Evolutionary conservation across 2,113 vertebrate genomes (phyloP), one percentile per base, ranked within the genome.

Genomic region (Oncorhynchus tshawytscha): DNA sequence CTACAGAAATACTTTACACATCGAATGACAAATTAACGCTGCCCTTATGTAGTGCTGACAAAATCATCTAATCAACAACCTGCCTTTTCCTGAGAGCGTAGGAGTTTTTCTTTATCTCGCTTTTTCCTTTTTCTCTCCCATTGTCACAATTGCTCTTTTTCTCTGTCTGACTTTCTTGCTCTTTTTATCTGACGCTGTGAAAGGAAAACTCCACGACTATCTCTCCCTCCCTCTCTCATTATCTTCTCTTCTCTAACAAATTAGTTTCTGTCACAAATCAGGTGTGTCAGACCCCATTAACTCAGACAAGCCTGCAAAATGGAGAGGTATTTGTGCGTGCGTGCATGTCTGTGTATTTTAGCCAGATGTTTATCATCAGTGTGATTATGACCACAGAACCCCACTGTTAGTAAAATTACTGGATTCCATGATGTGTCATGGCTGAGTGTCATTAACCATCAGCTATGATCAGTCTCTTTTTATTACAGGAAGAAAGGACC

Each of bases 291-390:
- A 70, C 34, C 76, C 67, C 71, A 85, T 88, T 85, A 87, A 80
- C 70, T 76, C 73, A 80, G 27, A n/a, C 16, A 60, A 67, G 16
- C 66, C 27, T 34, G 22, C 66, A 18, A 29, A 34, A 67, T 34
- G 22, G 27, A 27, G 49, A 8, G 22, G 66, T 51, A 54, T 60
- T 27, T 67, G 54, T 70, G 16, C 51, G 25, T 64, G 39, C 9
- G 7, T 39, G 39, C 39, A 39, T n/a, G 15, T 51, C 31, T 39
- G 49, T 69, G 74, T 59, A 49, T 75, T 39, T 39, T 39, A 39
- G 39, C 78, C 90, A 92, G 81, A 91, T 92, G 91, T 87, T 90
- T 86, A 76, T 84, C 82, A 90, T 90, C 89, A 88, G 60, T 69
- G 45, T n/a, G 18, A 73, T 74, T 79, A 75, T 27, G 4, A 85